phyloP scores from a whole-genome alignment of 1,140 invertebrate genomes.

The Micrasema minimum region DNA sequence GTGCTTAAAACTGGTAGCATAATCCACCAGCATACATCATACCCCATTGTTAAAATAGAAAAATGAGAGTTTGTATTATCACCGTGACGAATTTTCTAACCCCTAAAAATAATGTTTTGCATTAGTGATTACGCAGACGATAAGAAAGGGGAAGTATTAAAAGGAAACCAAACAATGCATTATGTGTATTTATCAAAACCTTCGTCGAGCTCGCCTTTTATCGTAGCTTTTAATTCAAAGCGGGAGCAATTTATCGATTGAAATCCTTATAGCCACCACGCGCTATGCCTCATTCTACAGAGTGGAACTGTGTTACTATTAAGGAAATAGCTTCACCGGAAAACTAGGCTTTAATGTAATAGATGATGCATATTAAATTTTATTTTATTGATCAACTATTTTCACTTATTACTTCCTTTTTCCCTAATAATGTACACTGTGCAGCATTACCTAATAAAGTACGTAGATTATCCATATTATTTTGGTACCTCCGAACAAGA shows the following conservation, averaged over 20 bases:
- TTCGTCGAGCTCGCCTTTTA: constrained; percentile 39
- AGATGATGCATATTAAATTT: constrained; percentile 22
- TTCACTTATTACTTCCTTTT: constrained; percentile 1
- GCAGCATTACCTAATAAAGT: not conserved
- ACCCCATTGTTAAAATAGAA: too few relatives aligned
- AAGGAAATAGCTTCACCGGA: constrained; percentile 36
- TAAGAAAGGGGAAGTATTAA: not conserved
- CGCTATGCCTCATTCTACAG: not conserved
- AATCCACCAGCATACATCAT: too few relatives aligned
- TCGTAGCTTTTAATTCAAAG: constrained; percentile 40
- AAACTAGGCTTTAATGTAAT: constrained; percentile 16
- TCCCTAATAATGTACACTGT: not conserved
- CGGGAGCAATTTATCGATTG: constrained; percentile 45
- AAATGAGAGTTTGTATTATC: too few relatives aligned
- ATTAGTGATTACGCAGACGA: constrained; percentile 14
- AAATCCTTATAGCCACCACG: constrained; percentile 37
- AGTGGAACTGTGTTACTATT: constrained; percentile 22
- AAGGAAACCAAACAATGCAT: constrained; percentile 34
- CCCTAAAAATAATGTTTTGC: constrained; percentile 1
- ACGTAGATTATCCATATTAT: too few relatives aligned
- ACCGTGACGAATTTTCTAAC: too few relatives aligned
- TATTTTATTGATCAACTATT: not conserved
- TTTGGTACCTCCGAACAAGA: too few relatives aligned
- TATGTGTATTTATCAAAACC: constrained; percentile 43
- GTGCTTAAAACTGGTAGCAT: too few relatives aligned